Evolutionary conservation across 2,888 invertebrate genomes (phyloP), one percentile per base, ranked within the genome.

Genomic region (Apamea epomidion): DNA sequence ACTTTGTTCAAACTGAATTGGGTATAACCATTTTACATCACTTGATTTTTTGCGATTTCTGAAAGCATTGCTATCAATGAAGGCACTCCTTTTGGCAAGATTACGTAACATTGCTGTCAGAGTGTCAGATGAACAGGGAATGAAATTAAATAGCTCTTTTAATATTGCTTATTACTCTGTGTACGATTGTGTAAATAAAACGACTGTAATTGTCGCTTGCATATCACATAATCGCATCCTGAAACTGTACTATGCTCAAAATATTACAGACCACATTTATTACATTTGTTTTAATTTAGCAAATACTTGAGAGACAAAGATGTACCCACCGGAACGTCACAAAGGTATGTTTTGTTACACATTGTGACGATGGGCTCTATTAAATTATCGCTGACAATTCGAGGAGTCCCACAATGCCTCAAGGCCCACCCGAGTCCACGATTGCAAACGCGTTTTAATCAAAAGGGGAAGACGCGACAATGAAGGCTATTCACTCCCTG

Each of bases 391-490:
- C 80, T 83, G 85, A 85, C 87, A 78, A 87, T 82, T 78, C 83
- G 72, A 82, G 80, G 82, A 82, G 80, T 21, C 74, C 69, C 87
- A 90, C 89, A 83, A 85, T 74, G 65, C 67, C 80, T 60, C 73
- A 70, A 65, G 81, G 48, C 76, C 76, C 81, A 80, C 91, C 89
- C 84, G 77, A 87, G 83, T 80, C 85, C 78, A 76, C 89, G 87
- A 89, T 87, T 78, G 89, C 87, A 85, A 89, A 83, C 89, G 88
- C 88, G 90, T 88, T 91, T 91, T 90, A 91, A 91, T 91, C 90
- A 90, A 89, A 89, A 82, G 84, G 89, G 90, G 90, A 89, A 86
- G 84, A 84, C 82, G 82, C 84, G 84, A 87, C 91, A 89, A 86
- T 87, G 83, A 87, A 78, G 72, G 78, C 85, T 80, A 89, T 89